Base-by-base conservation (phyloP, 2,113 vertebrate species). In the Cebidichthys violaceus region DNA sequence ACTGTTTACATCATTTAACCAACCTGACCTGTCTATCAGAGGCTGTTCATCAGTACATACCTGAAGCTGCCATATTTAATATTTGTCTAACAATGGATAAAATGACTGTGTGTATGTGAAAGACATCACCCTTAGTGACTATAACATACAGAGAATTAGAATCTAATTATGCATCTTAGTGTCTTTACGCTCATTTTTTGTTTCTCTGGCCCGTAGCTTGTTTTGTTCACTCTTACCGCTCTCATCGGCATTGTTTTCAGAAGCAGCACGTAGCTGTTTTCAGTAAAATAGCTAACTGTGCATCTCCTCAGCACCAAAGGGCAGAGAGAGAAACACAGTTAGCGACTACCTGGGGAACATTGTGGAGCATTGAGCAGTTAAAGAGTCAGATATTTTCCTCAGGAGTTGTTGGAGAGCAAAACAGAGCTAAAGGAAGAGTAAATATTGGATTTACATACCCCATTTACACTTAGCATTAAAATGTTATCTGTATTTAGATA, bases 371-470 rank as follows among this genome's bases (percentile, higher is more conserved):
- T 47, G 22, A 45, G 24, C 52, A 27, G 13, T 14, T 39, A 24
- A 57, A 27, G 54, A 72, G 33, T 9, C 20, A 17, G 52, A 54
- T 15, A 70, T 27, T 71, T 27, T 14, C 37, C 52, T 41, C 52
- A 55, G 52, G 43, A 50, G 66, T 11, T 68, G 66, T 43, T 68
- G 43, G 66, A 68, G 66, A 73, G 17, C 37, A 41, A 31, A 60
- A 29, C 55, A 8, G 24, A 73, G 17, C 24, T 29, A 33, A 31
- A 60, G 47, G 47, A 50, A 50, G 17, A 45, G n/a, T 6, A 29
- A 8, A 66, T n/a, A 39, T 15, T 39, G 22, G 18, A 50, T 50
- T 50, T 9, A 50, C 47, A 50, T 50, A 65, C 20, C 11, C 22
- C 37, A 24, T n/a, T n/a, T 65, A 7, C 9, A 60, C 29, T 33